phyloP scores from a whole-genome alignment of 2,888 invertebrate species.

The Spodoptera picta region DNA sequence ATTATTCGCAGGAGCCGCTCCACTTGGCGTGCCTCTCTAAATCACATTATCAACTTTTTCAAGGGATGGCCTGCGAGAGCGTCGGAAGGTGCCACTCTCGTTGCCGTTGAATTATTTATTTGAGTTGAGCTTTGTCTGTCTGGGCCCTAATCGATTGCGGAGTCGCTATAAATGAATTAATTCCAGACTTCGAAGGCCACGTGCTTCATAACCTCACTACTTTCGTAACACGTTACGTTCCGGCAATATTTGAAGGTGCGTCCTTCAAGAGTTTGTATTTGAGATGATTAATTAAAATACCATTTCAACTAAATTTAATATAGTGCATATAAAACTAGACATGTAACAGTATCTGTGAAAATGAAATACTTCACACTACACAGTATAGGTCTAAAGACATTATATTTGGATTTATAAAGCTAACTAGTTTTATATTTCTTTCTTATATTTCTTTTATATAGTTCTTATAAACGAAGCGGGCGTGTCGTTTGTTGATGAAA shows the following conservation, averaged over 20 bases:
- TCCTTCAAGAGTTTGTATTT: conserved; percentile 48
- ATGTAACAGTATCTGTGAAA: too few species aligned
- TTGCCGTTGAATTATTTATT: conserved; percentile 75
- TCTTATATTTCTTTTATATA: neutral
- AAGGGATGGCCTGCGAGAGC: conserved; percentile 54
- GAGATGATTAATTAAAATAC: too few species aligned
- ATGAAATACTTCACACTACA: too few species aligned
- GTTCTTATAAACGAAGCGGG: conserved; percentile 40
- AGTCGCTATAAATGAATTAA: conserved; percentile 70
- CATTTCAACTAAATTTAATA: too few species aligned
- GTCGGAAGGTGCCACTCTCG: conserved; percentile 30
- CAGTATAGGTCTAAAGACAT: too few species aligned
- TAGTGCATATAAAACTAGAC: too few species aligned
- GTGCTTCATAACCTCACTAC: conserved; percentile 58
- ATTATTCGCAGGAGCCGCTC: conserved; percentile 65
- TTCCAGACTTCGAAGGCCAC: conserved; percentile 67
- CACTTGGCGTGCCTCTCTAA: conserved; percentile 66
- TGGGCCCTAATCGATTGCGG: conserved; percentile 69
- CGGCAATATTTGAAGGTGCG: conserved; percentile 60
- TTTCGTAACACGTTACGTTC: conserved; percentile 56
- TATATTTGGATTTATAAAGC: too few species aligned
- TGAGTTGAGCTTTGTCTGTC: conserved; percentile 68
- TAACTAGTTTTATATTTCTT: neutral
- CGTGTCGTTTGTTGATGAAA: conserved; percentile 60
- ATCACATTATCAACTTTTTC: conserved; percentile 77